phyloP scores from a whole-genome alignment of 2,888 invertebrate species.

The Tenthredo amoena region DNA sequence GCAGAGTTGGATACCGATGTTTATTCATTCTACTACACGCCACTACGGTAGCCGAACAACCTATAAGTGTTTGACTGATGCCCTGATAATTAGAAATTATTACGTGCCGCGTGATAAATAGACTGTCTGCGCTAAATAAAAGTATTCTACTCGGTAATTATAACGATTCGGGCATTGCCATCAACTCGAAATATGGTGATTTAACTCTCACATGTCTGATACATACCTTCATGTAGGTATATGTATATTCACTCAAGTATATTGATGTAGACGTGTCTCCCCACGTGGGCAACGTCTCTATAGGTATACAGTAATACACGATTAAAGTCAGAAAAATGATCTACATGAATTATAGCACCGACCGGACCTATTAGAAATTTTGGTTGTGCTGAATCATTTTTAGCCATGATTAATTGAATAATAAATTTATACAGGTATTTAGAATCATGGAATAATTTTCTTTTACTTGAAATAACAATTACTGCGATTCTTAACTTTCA shows the following conservation, averaged over 20 bases:
- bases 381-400: not conserved
- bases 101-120: slow-evolving; percentile 68
- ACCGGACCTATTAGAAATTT: not conserved
- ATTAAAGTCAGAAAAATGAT: too few species aligned
- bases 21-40: not conserved
- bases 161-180: slow-evolving; percentile 59
- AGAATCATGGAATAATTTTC: not conserved
- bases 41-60: slow-evolving; percentile 62
- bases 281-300: not conserved
- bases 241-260: not conserved
- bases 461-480: not conserved
- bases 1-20: not conserved
- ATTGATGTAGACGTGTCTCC: not conserved
- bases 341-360: too few species aligned
- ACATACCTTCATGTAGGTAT: not conserved
- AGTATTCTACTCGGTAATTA: slow-evolving; percentile 65
- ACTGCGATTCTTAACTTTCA: not conserved
- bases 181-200: slow-evolving; percentile 22
- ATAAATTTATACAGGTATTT: not conserved
- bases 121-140: slow-evolving; percentile 67
- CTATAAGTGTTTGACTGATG: slow-evolving; percentile 54
- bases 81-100: slow-evolving; percentile 71
- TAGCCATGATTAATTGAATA: not conserved
- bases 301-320: not conserved
- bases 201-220: not conserved